Conservation (phyloP, 2,888 invertebrate genomes). For the Invenusta paracnida region DNA sequence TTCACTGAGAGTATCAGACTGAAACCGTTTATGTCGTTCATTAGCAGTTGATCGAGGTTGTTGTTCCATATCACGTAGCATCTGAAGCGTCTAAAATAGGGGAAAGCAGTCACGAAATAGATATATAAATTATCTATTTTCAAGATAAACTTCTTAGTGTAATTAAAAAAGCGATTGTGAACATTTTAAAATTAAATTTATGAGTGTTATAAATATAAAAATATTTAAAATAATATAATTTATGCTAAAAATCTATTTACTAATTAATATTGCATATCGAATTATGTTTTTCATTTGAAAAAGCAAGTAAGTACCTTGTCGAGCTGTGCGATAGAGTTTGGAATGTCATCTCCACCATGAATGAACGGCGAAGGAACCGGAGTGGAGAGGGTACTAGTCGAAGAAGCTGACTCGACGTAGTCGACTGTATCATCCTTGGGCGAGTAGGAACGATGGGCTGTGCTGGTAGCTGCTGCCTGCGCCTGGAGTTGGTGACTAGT, state of each 20-base stretch:
- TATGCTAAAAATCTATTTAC: no score
- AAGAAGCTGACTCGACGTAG: neutral
- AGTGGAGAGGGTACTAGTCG: neutral
- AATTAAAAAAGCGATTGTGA: neutral
- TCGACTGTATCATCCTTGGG: slow-evolving; percentile 8
- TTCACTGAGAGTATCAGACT: slow-evolving; percentile 55
- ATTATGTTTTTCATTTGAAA: neutral
- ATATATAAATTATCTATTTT: neutral
- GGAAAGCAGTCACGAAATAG: neutral
- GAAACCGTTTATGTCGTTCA: neutral
- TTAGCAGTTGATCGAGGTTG: neutral
- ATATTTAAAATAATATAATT: no score
- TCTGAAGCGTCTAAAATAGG: neutral
- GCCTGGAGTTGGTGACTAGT: neutral
- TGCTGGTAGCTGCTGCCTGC: no score
- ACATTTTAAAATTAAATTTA: no score
- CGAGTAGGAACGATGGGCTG: neutral
- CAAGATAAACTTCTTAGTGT: neutral
- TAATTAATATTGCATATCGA: no score
- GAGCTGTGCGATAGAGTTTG: neutral
- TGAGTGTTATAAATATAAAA: no score
- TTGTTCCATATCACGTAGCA: slow-evolving; percentile 5
- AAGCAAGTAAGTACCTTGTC: no score
- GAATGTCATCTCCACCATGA: neutral
- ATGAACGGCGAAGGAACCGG: neutral